These are phyloP conservation scores for Corythaeola cristata DNA, from an alignment of 2,113 vertebrate genomes.

Conservation along the genomic window DNA sequence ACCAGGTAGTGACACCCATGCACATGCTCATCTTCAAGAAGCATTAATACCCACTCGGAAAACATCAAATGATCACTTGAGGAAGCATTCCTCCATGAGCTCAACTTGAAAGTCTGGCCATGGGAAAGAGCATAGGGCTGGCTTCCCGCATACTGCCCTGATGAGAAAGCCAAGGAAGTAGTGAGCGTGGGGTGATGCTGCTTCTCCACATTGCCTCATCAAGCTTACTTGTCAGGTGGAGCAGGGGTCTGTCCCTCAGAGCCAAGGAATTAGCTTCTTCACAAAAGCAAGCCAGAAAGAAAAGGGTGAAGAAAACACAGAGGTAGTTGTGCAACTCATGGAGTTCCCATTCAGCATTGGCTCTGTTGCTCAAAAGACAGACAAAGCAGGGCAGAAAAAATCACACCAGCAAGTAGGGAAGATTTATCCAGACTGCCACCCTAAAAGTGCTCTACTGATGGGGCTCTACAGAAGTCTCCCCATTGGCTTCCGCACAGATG, in stretches of 20 bases:
- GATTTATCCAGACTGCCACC: not conserved
- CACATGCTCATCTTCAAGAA: not conserved
- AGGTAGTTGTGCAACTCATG: not conserved
- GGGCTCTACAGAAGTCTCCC: not conserved
- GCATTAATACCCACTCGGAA: not conserved
- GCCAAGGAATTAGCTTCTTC: not conserved
- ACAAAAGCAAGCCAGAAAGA: not conserved
- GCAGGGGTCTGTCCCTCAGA: not conserved
- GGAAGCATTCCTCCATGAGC: not conserved
- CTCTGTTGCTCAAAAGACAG: not conserved
- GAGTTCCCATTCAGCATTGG: not conserved
- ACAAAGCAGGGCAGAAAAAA: not conserved
- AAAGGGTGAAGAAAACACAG: not conserved
- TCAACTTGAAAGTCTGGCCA: not conserved
- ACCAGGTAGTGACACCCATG: not conserved
- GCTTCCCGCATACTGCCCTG: not conserved
- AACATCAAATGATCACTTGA: not conserved
- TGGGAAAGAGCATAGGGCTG: not conserved
- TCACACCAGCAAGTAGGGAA: not conserved
- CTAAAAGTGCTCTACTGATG: not conserved
- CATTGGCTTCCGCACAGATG: not conserved
- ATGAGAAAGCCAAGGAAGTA: not conserved
- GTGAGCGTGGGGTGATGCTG: rapidly evolving
- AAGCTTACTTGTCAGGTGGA: not conserved
- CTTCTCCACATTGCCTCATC: rapidly evolving